phyloP scores from a whole-genome alignment of 1,140 invertebrate genomes.

The Luehdorfia chinensis region DNA sequence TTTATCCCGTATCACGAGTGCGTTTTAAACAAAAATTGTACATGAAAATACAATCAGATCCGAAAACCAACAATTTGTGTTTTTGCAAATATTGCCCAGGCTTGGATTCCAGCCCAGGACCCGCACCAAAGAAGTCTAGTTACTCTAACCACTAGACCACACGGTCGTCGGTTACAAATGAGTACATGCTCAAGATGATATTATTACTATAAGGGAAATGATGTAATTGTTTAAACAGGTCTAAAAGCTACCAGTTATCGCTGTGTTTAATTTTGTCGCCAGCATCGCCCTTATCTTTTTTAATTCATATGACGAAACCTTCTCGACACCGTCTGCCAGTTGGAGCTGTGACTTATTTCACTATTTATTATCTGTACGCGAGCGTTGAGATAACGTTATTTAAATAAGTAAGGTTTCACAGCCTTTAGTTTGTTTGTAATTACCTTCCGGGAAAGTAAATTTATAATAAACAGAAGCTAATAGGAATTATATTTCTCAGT shows the following conservation, averaged over 20 bases:
- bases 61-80: too few relatives aligned
- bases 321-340: conserved; percentile 5
- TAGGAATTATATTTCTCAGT: too few relatives aligned
- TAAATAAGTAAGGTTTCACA: conserved; percentile 6
- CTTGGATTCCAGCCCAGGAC: too few relatives aligned
- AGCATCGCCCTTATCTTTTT: conserved; percentile 5
- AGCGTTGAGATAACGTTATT: conserved; percentile 7
- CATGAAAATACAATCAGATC: too few relatives aligned
- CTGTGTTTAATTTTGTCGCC: conserved; percentile 9
- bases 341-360: conserved; percentile 10
- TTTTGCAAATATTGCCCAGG: too few relatives aligned
- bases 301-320: conserved; percentile 10
- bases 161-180: too few relatives aligned
- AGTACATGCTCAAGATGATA: too few relatives aligned
- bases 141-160: too few relatives aligned
- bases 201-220: background rate
- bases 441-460: background rate
- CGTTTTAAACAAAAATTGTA: too few relatives aligned
- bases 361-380: conserved; percentile 6
- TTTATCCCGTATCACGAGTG: too few relatives aligned
- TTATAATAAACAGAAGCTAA: too few relatives aligned
- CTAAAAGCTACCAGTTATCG: conserved; percentile 5
- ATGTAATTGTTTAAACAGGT: conserved; percentile 11
- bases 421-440: background rate
- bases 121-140: too few relatives aligned